These are phyloP conservation scores for Pluvianellus socialis DNA, from an alignment of 2,113 vertebrate species.

Conservation along the genomic window DNA sequence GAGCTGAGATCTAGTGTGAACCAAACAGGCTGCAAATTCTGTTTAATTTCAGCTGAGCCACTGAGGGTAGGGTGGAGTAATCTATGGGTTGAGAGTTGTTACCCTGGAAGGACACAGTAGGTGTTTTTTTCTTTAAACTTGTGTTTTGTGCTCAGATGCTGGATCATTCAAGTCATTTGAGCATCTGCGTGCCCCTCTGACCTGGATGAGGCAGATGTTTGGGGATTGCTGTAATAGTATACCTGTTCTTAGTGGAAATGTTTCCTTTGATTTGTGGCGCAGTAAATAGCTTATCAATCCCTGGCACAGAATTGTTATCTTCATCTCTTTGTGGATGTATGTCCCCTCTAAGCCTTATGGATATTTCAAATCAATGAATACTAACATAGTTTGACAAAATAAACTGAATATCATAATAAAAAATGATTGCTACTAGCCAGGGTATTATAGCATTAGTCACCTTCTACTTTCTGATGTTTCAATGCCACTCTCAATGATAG, in stretches of 20 bases:
- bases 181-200: not conserved
- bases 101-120: not conserved
- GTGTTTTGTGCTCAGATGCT: not conserved
- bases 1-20: not conserved
- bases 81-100: not conserved
- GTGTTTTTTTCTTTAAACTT: not conserved
- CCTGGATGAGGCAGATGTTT: not conserved
- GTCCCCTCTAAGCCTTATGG: not conserved
- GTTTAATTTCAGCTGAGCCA: not conserved
- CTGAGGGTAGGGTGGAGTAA: not conserved
- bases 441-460: not conserved
- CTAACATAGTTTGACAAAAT: not conserved
- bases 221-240: not conserved
- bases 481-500: not conserved
- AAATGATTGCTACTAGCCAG: not conserved
- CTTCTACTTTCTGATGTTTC: not conserved
- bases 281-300: not conserved
- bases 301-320: not conserved
- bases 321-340: not conserved
- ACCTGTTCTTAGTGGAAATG: not conserved
- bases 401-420: not conserved
- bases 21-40: not conserved
- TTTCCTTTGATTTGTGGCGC: slow-evolving; percentile 11
- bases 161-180: not conserved
- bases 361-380: not conserved